Base-by-base conservation (phyloP, 2,888 invertebrate species). In the Apeira syringaria region DNA sequence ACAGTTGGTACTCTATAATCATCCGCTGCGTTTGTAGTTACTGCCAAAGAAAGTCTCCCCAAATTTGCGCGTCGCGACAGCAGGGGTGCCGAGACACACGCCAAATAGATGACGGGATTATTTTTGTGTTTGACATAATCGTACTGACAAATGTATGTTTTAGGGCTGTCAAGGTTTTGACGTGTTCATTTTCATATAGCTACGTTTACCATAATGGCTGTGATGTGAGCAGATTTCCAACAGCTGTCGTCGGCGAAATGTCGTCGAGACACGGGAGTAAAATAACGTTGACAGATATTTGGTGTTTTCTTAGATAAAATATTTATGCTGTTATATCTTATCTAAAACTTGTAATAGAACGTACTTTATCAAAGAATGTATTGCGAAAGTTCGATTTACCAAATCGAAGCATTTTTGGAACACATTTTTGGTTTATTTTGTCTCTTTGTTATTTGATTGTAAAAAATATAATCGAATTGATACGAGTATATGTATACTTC, bases 91-190 rank as follows among this genome's bases (percentile, higher is more conserved):
- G 42, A 37, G 46, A 72, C 81, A 71, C 74, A 82, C 73, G 82
- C 79, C 84, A 81, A 81, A 85, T 77, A 83, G 81, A 88, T 87
- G 88, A 86, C 83, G 80, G 87, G 88, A 88, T 89, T 89, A 89
- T 88, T 84, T 86, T 85, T 88, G 87, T 85, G 81, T 87, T 88
- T 89, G 88, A 88, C 88, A 88, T 89, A 87, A 89, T 88, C 88
- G 80, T 86, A 86, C 85, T 88, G 88, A 89, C 88, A 89, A 88
- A 88, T 86, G 81, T 80, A 74, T 83, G 59, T 67, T 81, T 79
- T 80, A 80, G 79, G 78, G 77, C 65, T 82, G 85, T 82, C 82
- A 77, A 65, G 66, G 24, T 51, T 74, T 74, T 76, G 79, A 80
- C 67, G 64, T 63, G 58, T 65, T 71, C 64, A 62, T 68, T 74